Evolutionary conservation across 1,140 invertebrate genomes (phyloP).

Genomic region (Anadara kagoshimensis): DNA sequence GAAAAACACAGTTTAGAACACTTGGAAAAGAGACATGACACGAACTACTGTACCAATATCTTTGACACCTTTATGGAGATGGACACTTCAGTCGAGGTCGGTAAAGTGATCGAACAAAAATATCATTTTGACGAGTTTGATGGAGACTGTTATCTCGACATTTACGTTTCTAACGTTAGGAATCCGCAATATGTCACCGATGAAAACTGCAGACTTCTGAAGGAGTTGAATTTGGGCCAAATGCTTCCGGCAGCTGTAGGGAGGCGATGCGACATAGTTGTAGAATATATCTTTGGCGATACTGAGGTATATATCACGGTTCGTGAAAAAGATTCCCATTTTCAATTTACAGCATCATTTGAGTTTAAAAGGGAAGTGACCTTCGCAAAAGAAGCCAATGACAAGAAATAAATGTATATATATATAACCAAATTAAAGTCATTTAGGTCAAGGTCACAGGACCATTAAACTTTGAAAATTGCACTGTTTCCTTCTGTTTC

Average conservation of each 20-base stretch:
- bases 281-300: constrained; percentile 7
- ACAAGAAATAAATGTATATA: too few relatives aligned
- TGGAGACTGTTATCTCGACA: neutral
- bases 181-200: neutral
- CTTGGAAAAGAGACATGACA: neutral
- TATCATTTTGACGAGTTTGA: constrained; percentile 7
- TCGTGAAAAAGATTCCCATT: constrained; percentile 5
- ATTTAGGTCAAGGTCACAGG: too few relatives aligned
- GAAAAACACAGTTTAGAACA: neutral
- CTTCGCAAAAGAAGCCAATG: too few relatives aligned
- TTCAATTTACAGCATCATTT: constrained; percentile 8
- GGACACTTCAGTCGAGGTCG: neutral
- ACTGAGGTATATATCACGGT: constrained; percentile 17
- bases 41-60: neutral
- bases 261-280: neutral
- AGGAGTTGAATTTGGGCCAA: constrained; percentile 3
- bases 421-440: too few relatives aligned
- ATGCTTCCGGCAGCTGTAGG: neutral
- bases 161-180: neutral
- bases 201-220: constrained; percentile 2
- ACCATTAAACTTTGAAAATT: too few relatives aligned
- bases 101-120: constrained; percentile 1
- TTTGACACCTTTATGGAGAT: constrained; percentile 10
- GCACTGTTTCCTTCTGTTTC: too few relatives aligned
- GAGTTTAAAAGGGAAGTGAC: neutral